Conservation (phyloP, 2,113 vertebrate species). For the Lamprotornis superbus region DNA sequence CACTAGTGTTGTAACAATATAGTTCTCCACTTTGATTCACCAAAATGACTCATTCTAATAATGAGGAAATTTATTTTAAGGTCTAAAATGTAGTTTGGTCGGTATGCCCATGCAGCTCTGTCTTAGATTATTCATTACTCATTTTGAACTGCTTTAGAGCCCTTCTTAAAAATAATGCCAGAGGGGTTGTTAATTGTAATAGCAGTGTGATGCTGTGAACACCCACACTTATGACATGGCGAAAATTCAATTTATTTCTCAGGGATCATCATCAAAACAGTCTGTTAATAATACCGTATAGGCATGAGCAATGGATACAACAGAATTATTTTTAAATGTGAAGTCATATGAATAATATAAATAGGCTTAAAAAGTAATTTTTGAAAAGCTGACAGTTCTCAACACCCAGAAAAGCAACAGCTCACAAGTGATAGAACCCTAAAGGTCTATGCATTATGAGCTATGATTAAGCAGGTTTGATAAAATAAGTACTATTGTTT, state of each 20-base stretch:
- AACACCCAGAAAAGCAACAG: neutral
- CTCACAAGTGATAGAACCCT: accelerated
- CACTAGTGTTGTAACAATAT: neutral
- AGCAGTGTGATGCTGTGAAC: neutral
- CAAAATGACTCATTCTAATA: neutral
- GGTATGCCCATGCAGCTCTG: neutral
- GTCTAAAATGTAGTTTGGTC: neutral
- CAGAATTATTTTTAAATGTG: neutral
- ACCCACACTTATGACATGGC: neutral
- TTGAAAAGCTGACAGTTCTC: neutral
- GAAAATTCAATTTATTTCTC: neutral
- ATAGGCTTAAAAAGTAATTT: neutral
- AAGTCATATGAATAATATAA: neutral
- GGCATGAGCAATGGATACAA: neutral
- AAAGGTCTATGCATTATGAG: neutral
- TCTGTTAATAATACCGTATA: neutral
- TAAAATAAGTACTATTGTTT: neutral
- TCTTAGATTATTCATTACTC: neutral
- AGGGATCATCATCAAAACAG: neutral
- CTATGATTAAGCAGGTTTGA: neutral
- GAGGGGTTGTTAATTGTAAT: neutral
- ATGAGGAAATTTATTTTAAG: neutral
- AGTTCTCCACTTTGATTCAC: neutral
- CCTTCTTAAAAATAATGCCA: neutral
- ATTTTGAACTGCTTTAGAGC: neutral